Conservation (phyloP, 2,888 invertebrate genomes). For the Diploptera punctata region DNA sequence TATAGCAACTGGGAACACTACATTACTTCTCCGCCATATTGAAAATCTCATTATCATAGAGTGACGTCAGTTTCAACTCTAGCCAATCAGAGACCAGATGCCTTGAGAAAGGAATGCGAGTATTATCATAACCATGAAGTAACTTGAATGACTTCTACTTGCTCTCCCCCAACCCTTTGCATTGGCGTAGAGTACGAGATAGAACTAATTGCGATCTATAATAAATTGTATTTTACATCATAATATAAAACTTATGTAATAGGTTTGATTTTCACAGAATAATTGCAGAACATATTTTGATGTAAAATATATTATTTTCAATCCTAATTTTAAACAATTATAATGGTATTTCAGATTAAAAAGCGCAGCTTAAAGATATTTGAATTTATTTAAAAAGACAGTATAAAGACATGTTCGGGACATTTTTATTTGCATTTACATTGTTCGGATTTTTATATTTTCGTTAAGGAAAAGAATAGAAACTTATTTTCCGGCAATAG, state of each 20-base stretch:
- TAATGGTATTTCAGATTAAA: no score
- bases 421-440: no score
- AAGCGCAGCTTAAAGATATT: no score
- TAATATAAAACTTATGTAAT: background rate
- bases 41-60: slow-evolving; percentile 82
- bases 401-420: no score
- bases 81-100: slow-evolving; percentile 62
- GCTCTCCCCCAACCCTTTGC: slow-evolving; percentile 14
- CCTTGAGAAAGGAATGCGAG: slow-evolving; percentile 60
- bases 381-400: no score
- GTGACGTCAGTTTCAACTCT: slow-evolving; percentile 71
- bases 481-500: no score
- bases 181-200: slow-evolving; percentile 19
- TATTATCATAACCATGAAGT: slow-evolving; percentile 54
- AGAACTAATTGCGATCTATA: background rate
- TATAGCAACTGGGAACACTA: slow-evolving; percentile 66
- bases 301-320: no score
- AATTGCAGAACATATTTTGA: no score
- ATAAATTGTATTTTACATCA: background rate
- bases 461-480: no score
- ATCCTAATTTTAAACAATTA: no score
- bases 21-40: slow-evolving; percentile 83
- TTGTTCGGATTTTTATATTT: no score
- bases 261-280: no score
- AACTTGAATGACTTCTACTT: slow-evolving; percentile 39